These are phyloP conservation scores for Arge pagana DNA, from an alignment of 2,888 invertebrate species.

Conservation along the genomic window DNA sequence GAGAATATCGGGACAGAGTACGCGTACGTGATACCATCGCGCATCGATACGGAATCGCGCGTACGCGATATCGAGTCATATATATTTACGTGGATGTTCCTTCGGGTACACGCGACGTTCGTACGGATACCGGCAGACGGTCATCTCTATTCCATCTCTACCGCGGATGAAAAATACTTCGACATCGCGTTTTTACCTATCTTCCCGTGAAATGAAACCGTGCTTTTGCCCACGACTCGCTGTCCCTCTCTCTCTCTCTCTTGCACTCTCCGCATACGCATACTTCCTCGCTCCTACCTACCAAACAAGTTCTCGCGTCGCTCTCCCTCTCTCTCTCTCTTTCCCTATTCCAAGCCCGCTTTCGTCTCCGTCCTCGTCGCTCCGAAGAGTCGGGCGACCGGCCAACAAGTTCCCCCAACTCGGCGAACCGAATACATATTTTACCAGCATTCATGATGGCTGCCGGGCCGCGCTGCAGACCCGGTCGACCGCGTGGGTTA, in stretches of 20 bases:
- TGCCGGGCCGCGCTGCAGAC: conserved; percentile 58
- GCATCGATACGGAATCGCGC: conserved; percentile 30
- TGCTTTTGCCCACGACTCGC: conserved; percentile 25
- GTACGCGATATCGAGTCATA: neutral
- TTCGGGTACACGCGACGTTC: no score
- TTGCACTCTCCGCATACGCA: conserved; percentile 28
- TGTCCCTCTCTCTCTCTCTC: conserved; percentile 13
- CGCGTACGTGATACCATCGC: conserved; percentile 27
- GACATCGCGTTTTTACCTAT: conserved; percentile 44
- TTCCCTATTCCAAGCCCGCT: conserved; percentile 22
- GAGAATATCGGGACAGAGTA: neutral
- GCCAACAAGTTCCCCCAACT: conserved; percentile 20
- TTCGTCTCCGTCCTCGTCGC: conserved; percentile 25
- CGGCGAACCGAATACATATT: conserved; percentile 55
- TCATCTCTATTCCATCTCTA: conserved; percentile 43
- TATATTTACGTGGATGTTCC: neutral
- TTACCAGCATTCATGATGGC: conserved; percentile 59
- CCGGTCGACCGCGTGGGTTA: conserved; percentile 30
- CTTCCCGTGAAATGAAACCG: conserved; percentile 48
- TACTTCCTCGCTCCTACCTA: no score
- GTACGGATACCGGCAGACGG: conserved; percentile 26
- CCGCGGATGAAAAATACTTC: conserved; percentile 33
- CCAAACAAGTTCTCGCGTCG: conserved; percentile 6
- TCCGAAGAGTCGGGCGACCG: conserved; percentile 26
- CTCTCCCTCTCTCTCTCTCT: conserved; percentile 22